Conservation (phyloP, 2,113 vertebrate species). For the Notarius lentiginosus region DNA sequence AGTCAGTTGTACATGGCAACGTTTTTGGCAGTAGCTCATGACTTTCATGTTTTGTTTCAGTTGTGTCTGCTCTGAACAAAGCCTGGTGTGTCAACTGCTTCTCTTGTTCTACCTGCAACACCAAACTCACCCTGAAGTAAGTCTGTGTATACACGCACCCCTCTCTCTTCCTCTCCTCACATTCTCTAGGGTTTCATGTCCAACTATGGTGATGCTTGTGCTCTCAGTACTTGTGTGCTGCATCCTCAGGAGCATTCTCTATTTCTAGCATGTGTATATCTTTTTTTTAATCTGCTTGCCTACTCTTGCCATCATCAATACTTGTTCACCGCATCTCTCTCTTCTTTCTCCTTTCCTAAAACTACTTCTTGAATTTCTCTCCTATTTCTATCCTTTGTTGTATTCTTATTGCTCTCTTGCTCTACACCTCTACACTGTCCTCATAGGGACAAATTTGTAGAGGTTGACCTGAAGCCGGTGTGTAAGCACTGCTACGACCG, state of each 20-base stretch:
- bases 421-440: slow-evolving; percentile 41
- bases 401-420: slow-evolving; percentile 52
- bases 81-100: slow-evolving; percentile 98
- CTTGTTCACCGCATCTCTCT: neutral
- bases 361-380: slow-evolving; percentile 48
- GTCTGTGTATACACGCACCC: slow-evolving; percentile 58
- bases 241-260: neutral
- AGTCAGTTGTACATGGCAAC: neutral
- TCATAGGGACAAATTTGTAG: slow-evolving; percentile 97
- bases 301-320: neutral
- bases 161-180: neutral
- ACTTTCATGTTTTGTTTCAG: slow-evolving; percentile 62
- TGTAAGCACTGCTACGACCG: slow-evolving; percentile 96
- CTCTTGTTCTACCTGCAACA: slow-evolving; percentile 97
- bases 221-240: neutral
- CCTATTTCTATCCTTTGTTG: slow-evolving; percentile 56
- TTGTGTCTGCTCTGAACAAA: slow-evolving; percentile 98
- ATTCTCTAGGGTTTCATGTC: neutral
- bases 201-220: neutral
- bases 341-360: slow-evolving; percentile 40
- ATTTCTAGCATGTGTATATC: slow-evolving; percentile 24
- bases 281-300: slow-evolving; percentile 7
- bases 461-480: slow-evolving; percentile 96
- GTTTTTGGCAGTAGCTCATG: neutral
- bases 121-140: slow-evolving; percentile 99